A percentile compares a stretch with the other conserved stretches of the same genome.
Conservation (phyloP, 2,113 vertebrate genomes). For the Calonectris borealis region DNA sequence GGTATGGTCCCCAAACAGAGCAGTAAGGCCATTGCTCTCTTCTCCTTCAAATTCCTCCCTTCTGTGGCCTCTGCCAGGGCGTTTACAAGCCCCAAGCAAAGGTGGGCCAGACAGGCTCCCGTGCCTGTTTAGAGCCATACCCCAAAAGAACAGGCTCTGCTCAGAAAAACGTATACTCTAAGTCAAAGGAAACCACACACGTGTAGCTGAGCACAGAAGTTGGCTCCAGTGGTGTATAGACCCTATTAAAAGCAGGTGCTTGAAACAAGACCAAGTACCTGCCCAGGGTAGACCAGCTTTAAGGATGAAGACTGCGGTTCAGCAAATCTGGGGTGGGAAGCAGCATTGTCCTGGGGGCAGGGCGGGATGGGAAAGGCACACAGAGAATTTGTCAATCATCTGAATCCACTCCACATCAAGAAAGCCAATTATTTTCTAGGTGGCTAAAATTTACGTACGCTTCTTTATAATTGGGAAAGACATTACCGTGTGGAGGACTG, state of each 20-base stretch:
- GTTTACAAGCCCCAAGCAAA: neutral
- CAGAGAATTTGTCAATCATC: neutral
- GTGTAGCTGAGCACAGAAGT: neutral
- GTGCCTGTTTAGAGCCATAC: neutral
- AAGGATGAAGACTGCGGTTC: neutral
- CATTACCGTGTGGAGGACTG: accelerated
- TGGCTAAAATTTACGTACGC: accelerated
- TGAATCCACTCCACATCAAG: neutral
- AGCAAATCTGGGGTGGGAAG: neutral
- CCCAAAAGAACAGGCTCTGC: neutral
- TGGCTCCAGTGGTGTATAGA: neutral
- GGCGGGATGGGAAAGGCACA: neutral
- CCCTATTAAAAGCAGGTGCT: neutral
- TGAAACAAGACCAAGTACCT: neutral
- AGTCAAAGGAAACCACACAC: neutral
- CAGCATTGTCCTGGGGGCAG: neutral
- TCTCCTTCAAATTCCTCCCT: neutral
- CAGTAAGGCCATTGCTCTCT: neutral
- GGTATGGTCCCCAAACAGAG: neutral
- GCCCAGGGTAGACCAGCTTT: neutral
- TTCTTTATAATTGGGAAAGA: neutral
- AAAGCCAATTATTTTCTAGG: neutral
- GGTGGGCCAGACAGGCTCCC: neutral
- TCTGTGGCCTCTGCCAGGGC: neutral
- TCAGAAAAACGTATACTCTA: neutral